Evolutionary conservation across 1,140 invertebrate genomes (phyloP), one percentile per base, ranked within the genome.

Genomic region (Lanistes nyassanus): DNA sequence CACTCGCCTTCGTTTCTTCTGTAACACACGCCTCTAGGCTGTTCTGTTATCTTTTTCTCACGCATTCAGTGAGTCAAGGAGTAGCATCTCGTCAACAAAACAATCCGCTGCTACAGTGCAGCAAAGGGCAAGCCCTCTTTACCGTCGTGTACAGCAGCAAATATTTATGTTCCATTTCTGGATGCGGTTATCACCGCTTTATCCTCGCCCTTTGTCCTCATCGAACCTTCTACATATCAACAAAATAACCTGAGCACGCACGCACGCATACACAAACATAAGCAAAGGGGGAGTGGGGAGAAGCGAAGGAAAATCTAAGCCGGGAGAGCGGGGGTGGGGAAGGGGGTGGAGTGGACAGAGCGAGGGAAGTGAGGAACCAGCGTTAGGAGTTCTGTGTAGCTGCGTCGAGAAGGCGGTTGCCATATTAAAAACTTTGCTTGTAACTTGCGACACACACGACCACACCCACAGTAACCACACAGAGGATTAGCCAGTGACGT

Each of bases 181-280:
- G n/a, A 13, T 16, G 1, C 42, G 42, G 19, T 16, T 47, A 6
- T 47, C 19, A 47, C 19, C 42, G 19, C 19, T 47, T 47, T 47
- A 3, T 47, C 19, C 1, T 47, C 9, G 42, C 19, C 42, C 19
- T 47, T 47, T 47, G 19, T 16, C 19, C n/a, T n/a, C n/a, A n/a
- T 0, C 62, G 29, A 19, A 34, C 62, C 2, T 31, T 9, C 21
- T 37, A 65, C 29, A 65, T 31, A 65, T 37, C 21, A 31, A 3
- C 0, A 65, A 31, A 1, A 21, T 21, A 21, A 31, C 34, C 0
- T 36, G 21, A 31, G 19, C 62, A 65, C 62, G 19, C 62, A 65
- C 62, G 34, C 62, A 65, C 62, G 34, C 62, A 65, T 31, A 65
- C 62, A 65, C 62, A 36, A 19, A 65, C n/a, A 31, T 1, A 65